Percentiles rank a stretch among this genome's conserved stretches.
Conservation (phyloP, 2,888 invertebrate species). For the Pammene fasciana region DNA sequence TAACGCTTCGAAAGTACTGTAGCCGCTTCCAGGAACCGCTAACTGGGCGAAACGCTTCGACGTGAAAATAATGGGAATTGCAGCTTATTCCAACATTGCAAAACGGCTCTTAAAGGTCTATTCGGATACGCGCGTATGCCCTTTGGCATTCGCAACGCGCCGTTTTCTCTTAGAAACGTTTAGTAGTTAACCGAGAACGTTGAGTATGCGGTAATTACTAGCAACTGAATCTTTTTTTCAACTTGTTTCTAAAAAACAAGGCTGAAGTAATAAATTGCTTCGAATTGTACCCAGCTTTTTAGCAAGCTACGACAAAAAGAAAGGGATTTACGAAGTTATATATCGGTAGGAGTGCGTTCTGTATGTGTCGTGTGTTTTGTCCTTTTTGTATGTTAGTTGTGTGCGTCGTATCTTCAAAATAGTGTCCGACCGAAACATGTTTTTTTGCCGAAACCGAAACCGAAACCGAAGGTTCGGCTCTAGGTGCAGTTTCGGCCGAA, state of each 20-base stretch:
- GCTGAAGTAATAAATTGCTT: neutral
- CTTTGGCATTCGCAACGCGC: neutral
- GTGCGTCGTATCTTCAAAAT: no score
- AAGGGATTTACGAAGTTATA: no score
- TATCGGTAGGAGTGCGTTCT: no score
- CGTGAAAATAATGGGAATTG: slow-evolving; percentile 26
- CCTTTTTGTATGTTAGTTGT: no score
- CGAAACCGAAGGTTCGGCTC: no score
- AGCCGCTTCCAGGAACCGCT: slow-evolving; percentile 26
- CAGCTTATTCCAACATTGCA: slow-evolving; percentile 3
- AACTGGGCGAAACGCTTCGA: slow-evolving; percentile 29
- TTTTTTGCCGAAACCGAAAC: no score
- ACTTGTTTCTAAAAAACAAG: neutral
- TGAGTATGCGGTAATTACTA: slow-evolving; percentile 14
- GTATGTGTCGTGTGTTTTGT: no score
- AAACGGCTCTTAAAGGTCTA: neutral
- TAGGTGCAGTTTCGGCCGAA: no score
- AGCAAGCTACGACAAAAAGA: no score
- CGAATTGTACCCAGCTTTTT: neutral
- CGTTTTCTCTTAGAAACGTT: slow-evolving; percentile 14
- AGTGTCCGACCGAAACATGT: no score
- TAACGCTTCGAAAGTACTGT: slow-evolving; percentile 19
- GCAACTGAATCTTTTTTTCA: neutral
- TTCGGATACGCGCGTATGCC: neutral
- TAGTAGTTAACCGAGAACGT: slow-evolving; percentile 14